phyloP scores from a whole-genome alignment of 2,797 vertebrate species.

The Iguana delicatissima region DNA sequence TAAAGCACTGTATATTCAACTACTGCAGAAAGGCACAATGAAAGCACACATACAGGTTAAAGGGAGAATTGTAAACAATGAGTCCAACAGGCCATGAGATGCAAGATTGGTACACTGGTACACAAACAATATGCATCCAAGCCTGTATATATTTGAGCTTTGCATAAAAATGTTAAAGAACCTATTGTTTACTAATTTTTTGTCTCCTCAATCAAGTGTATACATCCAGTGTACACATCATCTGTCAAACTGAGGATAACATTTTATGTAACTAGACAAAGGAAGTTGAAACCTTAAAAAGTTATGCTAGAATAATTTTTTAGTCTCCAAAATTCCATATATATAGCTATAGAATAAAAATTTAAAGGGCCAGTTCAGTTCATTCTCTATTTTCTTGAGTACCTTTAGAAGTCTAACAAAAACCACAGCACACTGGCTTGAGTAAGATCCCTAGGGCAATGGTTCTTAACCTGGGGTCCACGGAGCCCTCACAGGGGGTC shows the following conservation, averaged over 20 bases:
- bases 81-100: neutral
- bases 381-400: neutral
- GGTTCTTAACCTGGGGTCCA: neutral
- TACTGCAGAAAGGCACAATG: neutral
- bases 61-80: neutral
- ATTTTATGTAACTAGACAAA: neutral
- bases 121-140: constrained; percentile 7
- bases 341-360: neutral
- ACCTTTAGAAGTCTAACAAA: neutral
- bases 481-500: too few species aligned
- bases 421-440: neutral
- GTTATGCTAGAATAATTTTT: neutral
- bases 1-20: neutral
- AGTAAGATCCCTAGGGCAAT: constrained; percentile 9
- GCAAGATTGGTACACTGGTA: neutral
- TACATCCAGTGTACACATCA: too few species aligned
- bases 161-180: neutral
- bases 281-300: neutral
- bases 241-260: neutral
- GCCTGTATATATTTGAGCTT: neutral
- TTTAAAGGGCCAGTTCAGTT: neutral
- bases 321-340: neutral
- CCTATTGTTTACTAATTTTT: neutral
- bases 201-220: neutral
- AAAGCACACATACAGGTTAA: too few species aligned